Evolutionary conservation across 2,888 invertebrate species (phyloP).

Genomic region (Agrilus biguttatus): DNA sequence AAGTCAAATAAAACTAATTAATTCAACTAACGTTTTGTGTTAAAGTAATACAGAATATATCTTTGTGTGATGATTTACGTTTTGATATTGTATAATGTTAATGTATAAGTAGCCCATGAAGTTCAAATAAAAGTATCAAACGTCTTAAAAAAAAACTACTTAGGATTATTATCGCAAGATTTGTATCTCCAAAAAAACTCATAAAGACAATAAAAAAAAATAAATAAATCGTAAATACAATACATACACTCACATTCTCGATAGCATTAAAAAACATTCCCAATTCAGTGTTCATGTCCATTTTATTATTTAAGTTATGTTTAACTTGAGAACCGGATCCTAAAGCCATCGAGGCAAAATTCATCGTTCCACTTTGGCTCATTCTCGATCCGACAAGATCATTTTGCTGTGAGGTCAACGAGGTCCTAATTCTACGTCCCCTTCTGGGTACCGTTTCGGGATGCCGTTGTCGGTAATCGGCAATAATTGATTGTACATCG

Average conservation of each 20-base stretch:
- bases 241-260: conserved; percentile 22
- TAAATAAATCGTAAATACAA: background rate
- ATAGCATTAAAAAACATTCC: conserved; percentile 23
- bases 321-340: conserved; percentile 33
- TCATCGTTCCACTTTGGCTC: conserved; percentile 20
- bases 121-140: no score
- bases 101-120: no score
- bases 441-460: conserved; percentile 58
- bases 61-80: no score
- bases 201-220: background rate
- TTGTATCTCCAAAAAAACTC: no score
- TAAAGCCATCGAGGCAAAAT: conserved; percentile 29
- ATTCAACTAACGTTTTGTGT: no score
- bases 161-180: no score
- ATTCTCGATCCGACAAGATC: conserved; percentile 16
- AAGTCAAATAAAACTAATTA: no score
- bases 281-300: conserved; percentile 23
- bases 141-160: no score
- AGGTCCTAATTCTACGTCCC: conserved; percentile 45
- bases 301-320: conserved; percentile 16
- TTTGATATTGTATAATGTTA: no score
- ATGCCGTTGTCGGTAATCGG: conserved; percentile 63
- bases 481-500: conserved; percentile 70
- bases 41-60: no score
- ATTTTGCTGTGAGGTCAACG: conserved; percentile 27